Evolutionary conservation across 2,888 invertebrate species (phyloP).

Genomic region (Hirtodrosophila confusa): DNA sequence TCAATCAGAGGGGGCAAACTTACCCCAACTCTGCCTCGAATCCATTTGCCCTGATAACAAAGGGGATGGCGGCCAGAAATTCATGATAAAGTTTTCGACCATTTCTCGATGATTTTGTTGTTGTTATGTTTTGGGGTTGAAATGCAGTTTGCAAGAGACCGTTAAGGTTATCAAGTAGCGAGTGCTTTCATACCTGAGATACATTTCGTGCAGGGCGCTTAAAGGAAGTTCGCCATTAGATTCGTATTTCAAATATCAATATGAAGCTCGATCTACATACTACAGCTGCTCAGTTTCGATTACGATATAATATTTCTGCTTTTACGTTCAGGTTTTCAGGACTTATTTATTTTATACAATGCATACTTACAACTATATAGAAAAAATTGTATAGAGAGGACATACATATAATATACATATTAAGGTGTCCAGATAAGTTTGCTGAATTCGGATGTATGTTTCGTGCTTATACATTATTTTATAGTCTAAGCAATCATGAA

Average conservation of each 20-base stretch:
- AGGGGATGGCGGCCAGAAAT: conserved; percentile 37
- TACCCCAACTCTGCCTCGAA: conserved; percentile 21
- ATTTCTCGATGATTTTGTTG: conserved; percentile 1
- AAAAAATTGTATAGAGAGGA: no score
- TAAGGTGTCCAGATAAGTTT: no score
- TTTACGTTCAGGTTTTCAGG: no score
- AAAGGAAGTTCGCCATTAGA: conserved; percentile 3
- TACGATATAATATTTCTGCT: no score
- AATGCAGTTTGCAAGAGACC: conserved; percentile 45
- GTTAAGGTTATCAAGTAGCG: conserved; percentile 30
- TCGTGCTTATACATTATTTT: no score
- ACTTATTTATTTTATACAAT: no score
- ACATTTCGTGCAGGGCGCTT: conserved; percentile 22
- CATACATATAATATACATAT: no score
- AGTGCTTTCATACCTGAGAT: conserved; percentile 27
- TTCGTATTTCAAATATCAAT: conserved; percentile 10
- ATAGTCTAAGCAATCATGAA: no score
- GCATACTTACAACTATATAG: no score
- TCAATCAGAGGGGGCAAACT: conserved; percentile 38
- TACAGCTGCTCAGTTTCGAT: no score
- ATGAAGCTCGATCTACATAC: conserved; percentile 2
- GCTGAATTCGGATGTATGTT: no score
- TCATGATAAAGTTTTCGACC: conserved; percentile 46
- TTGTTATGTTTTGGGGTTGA: conserved; percentile 38
- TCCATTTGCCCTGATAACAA: conserved; percentile 26